Evolutionary conservation across 2,113 vertebrate species (phyloP).

Genomic region (Sialia sialis): DNA sequence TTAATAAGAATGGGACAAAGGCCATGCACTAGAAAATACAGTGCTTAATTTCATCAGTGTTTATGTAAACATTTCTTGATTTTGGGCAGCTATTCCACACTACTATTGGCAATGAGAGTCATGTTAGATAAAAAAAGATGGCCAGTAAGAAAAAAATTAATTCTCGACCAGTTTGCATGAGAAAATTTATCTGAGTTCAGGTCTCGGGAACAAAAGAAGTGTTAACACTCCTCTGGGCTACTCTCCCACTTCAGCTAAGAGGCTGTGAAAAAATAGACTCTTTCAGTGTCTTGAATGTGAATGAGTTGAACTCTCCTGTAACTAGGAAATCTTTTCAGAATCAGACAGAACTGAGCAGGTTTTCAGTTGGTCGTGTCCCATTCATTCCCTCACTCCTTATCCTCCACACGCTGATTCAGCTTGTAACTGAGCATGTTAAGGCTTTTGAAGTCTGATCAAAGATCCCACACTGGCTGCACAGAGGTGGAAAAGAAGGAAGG

Average conservation of each 20-base stretch:
- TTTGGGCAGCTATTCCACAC: neutral
- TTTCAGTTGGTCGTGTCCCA: neutral
- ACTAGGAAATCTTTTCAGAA: conserved; percentile 29
- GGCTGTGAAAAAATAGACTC: conserved; percentile 44
- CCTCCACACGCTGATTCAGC: conserved; percentile 14
- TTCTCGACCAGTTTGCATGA: neutral
- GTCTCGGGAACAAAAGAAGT: conserved; percentile 19
- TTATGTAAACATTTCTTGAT: neutral
- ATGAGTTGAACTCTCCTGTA: conserved; percentile 2
- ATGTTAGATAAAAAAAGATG: neutral
- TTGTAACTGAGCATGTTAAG: neutral
- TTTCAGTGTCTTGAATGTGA: conserved; percentile 35
- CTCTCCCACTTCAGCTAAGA: neutral
- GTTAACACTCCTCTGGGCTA: conserved; percentile 17
- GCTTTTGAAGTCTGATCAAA: conserved; percentile 51
- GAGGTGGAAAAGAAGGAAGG: neutral
- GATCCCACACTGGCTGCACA: neutral
- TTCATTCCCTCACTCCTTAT: conserved; percentile 27
- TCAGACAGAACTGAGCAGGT: neutral
- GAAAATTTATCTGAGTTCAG: conserved; percentile 17
- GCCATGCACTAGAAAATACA: neutral
- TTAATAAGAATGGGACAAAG: neutral
- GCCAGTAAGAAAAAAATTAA: neutral
- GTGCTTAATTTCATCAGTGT: neutral
- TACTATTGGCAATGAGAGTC: neutral